Percentiles rank a stretch among this genome's conserved stretches.
These are phyloP conservation scores for Colletes gigas DNA, from an alignment of 1,140 invertebrate genomes.

Conservation along the genomic window DNA sequence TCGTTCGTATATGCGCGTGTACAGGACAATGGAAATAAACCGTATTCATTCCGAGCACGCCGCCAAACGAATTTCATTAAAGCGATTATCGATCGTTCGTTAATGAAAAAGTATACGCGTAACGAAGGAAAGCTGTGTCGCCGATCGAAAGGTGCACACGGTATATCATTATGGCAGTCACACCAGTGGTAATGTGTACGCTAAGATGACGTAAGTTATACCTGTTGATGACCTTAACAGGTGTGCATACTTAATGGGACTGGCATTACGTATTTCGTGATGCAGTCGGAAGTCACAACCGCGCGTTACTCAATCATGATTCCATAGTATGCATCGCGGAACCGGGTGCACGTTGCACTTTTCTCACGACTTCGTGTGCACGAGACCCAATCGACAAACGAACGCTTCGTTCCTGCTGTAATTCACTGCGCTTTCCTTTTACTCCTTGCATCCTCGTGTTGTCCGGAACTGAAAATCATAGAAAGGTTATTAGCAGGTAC, in stretches of 20 bases:
- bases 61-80: background rate
- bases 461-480: no score
- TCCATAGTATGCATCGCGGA: background rate
- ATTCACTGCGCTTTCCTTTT: no score
- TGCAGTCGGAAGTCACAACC: slow-evolving; percentile 44
- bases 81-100: slow-evolving; percentile 2
- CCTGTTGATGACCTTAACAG: slow-evolving; percentile 65
- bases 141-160: background rate
- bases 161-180: slow-evolving; percentile 45
- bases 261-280: slow-evolving; percentile 56
- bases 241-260: slow-evolving; percentile 47
- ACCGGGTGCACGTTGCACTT: slow-evolving; percentile 1
- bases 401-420: no score
- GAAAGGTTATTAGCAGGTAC: no score
- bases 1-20: no score
- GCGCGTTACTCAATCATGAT: slow-evolving; percentile 52
- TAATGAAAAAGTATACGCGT: background rate
- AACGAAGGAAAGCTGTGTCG: slow-evolving; percentile 20
- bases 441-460: no score
- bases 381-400: background rate
- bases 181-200: slow-evolving; percentile 45
- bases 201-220: slow-evolving; percentile 60
- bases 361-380: slow-evolving; percentile 1
- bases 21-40: no score
- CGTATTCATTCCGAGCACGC: background rate